Evolutionary conservation across 2,797 vertebrate species (phyloP).

Genomic region (Rhinophrynus dorsalis): DNA sequence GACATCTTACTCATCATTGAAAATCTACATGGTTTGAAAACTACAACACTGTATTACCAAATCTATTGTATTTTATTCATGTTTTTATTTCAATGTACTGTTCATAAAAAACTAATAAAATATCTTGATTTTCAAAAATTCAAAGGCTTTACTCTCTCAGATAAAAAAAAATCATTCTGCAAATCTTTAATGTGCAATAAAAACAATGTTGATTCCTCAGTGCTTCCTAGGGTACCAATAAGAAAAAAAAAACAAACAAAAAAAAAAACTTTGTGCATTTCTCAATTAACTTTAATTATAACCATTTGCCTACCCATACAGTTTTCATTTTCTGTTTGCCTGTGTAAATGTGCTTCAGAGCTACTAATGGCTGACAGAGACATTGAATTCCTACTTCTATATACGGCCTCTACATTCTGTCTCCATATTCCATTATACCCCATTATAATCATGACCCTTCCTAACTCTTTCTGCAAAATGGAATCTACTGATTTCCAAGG

Average conservation of each 20-base stretch:
- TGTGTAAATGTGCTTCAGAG: conserved; percentile 36
- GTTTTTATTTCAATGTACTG: no score
- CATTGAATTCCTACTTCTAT: conserved; percentile 60
- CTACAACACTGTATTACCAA: no score
- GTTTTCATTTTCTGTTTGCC: conserved; percentile 24
- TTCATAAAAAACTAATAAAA: no score
- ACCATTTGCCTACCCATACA: conserved; percentile 15
- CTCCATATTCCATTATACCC: conserved; percentile 53
- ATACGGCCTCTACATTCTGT: conserved; percentile 53
- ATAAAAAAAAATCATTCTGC: no score
- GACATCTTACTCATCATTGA: no score
- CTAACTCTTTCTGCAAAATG: conserved; percentile 68
- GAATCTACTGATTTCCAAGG: conserved; percentile 66
- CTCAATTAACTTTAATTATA: conserved; percentile 9
- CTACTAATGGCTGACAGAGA: conserved; percentile 54
- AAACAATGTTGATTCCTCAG: background rate
- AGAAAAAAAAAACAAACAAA: background rate
- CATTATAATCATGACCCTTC: conserved; percentile 68
- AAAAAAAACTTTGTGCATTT: background rate
- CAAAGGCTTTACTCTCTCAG: no score
- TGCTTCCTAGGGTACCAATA: background rate
- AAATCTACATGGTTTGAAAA: no score
- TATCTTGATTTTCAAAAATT: no score
- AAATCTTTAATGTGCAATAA: conserved; percentile 6
- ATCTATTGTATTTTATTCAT: no score